Evolutionary conservation across 2,797 vertebrate genomes (phyloP).

Genomic region (Poecilia wingei): DNA sequence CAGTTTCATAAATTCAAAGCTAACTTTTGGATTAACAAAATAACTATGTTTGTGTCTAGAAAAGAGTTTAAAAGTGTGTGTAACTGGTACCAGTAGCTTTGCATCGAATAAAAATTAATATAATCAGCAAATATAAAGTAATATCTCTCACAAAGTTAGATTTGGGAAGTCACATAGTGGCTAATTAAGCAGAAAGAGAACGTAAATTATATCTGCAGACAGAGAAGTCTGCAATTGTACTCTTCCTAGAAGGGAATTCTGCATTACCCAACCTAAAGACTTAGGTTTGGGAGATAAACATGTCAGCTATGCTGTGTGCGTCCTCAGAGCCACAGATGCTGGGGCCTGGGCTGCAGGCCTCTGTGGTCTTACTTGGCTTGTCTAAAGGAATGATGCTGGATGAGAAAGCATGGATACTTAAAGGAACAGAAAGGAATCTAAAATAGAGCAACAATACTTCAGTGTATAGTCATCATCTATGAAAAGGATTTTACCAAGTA

Average conservation of each 20-base stretch:
- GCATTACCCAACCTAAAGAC: slow-evolving; percentile 59
- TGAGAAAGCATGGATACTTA: slow-evolving; percentile 30
- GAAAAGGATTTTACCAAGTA: neutral
- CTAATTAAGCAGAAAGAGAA: slow-evolving; percentile 4
- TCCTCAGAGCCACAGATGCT: slow-evolving; percentile 57
- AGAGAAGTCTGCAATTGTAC: slow-evolving; percentile 13
- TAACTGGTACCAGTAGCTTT: neutral
- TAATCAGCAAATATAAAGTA: slow-evolving; percentile 20
- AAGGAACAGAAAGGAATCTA: slow-evolving; percentile 9
- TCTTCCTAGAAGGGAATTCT: slow-evolving; percentile 36
- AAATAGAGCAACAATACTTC: neutral
- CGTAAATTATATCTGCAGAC: neutral
- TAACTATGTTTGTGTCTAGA: neutral
- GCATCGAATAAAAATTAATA: slow-evolving; percentile 4
- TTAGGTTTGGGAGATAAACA: slow-evolving; percentile 61
- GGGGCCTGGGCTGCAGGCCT: slow-evolving; percentile 63
- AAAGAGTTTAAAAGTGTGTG: neutral
- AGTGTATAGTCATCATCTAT: neutral
- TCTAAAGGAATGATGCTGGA: slow-evolving; percentile 49
- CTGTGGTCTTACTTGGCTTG: slow-evolving; percentile 44
- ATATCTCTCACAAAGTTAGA: slow-evolving; percentile 11
- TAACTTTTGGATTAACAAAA: neutral
- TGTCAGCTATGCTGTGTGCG: slow-evolving; percentile 64
- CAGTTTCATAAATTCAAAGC: neutral
- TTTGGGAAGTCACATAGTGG: neutral